These are phyloP conservation scores for Euplagia quadripunctaria DNA, from an alignment of 2,888 invertebrate genomes.

Conservation along the genomic window DNA sequence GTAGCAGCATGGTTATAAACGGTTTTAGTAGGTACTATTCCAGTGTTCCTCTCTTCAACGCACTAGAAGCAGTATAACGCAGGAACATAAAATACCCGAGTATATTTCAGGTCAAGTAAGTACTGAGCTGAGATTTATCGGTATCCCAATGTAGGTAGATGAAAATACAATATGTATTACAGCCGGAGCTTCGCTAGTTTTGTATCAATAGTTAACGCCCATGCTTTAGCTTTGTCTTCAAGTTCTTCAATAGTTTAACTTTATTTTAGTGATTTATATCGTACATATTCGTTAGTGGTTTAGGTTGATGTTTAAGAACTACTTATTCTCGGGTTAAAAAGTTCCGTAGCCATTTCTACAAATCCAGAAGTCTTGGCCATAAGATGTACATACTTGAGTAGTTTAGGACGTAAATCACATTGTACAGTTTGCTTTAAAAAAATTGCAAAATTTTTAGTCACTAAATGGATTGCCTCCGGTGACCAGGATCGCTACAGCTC, in stretches of 20 bases:
- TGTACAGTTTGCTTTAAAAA: too few relatives aligned
- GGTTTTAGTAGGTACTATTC: conserved; percentile 16
- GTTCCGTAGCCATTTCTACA: too few relatives aligned
- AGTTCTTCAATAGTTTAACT: too few relatives aligned
- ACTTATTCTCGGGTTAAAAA: too few relatives aligned
- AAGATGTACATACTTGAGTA: too few relatives aligned
- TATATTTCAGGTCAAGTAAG: conserved; percentile 33
- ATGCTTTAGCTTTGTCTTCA: background rate
- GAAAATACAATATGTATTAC: conserved; percentile 26
- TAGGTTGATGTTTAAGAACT: too few relatives aligned
- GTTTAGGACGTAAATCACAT: too few relatives aligned
- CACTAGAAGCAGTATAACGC: conserved; percentile 24
- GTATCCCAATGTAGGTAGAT: conserved; percentile 19
- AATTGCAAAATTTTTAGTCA: too few relatives aligned
- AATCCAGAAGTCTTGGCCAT: too few relatives aligned
- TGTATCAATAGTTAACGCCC: background rate
- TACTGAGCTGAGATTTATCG: conserved; percentile 39
- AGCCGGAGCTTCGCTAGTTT: background rate
- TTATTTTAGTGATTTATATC: background rate
- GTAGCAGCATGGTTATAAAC: conserved; percentile 12
- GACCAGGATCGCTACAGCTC: too few relatives aligned
- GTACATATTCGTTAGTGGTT: background rate
- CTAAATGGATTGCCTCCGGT: too few relatives aligned
- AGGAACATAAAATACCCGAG: conserved; percentile 29
- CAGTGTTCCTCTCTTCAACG: conserved; percentile 19